Percentiles rank a stretch among this genome's conserved stretches.
Conservation (phyloP, 64 coral and sea anemone species). For the Pocillopora damicornis region DNA sequence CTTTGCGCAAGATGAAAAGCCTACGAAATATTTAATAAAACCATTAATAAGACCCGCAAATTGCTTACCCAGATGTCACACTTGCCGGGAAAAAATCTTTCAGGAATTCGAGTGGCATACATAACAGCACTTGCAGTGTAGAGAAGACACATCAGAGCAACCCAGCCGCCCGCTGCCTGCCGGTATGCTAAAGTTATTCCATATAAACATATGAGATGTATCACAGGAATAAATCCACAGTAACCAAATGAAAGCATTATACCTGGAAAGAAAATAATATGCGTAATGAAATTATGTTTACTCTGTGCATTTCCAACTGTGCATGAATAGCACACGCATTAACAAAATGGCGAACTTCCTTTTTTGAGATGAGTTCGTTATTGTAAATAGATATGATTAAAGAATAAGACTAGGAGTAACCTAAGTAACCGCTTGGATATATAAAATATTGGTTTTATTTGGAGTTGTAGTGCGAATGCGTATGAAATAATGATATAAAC, state of each 20-base stretch:
- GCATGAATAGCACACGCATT: not conserved
- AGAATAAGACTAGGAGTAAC: too few species aligned
- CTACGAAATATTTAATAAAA: too few species aligned
- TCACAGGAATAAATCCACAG: slow-evolving; percentile 71
- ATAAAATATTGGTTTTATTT: too few species aligned
- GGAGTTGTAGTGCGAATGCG: too few species aligned
- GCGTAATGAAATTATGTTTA: not conserved
- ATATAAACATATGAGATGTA: slow-evolving; percentile 60
- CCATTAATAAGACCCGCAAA: too few species aligned
- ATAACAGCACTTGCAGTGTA: slow-evolving; percentile 72
- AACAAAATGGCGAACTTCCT: too few species aligned
- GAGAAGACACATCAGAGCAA: slow-evolving; percentile 61
- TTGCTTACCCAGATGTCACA: slow-evolving; percentile 77
- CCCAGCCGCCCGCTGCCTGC: slow-evolving; percentile 61
- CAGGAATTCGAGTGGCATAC: slow-evolving; percentile 74
- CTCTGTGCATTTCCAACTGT: not conserved
- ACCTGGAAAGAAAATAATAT: slow-evolving; percentile 27
- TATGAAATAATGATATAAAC: too few species aligned
- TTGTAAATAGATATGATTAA: too few species aligned
- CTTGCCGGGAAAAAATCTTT: slow-evolving; percentile 77
- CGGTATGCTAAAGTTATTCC: slow-evolving; percentile 47
- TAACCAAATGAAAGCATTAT: slow-evolving; percentile 67
- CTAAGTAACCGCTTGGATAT: too few species aligned
- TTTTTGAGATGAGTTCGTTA: too few species aligned
- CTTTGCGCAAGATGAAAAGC: too few species aligned